Evolutionary conservation across 2,113 vertebrate genomes (phyloP).

Genomic region (Microcebus ravelobensis): DNA sequence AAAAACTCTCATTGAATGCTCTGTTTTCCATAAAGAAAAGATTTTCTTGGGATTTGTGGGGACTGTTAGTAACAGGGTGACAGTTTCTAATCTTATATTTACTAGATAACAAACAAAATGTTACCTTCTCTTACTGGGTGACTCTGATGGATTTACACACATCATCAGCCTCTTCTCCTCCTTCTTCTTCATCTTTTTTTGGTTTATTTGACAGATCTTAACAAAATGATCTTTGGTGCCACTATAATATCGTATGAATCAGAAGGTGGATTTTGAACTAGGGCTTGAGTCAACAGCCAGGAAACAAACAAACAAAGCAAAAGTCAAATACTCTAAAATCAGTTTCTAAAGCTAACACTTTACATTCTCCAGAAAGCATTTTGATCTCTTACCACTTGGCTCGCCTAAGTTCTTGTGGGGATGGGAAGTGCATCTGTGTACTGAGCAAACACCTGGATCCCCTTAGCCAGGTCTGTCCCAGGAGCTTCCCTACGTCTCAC

Average conservation of each 20-base stretch:
- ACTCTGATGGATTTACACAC: neutral
- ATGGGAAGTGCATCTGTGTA: neutral
- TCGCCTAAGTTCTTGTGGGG: neutral
- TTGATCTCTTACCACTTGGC: neutral
- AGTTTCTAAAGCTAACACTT: neutral
- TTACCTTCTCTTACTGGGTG: neutral
- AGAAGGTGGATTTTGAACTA: slow-evolving; percentile 38
- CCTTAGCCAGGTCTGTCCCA: neutral
- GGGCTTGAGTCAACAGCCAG: neutral
- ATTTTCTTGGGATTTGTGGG: neutral
- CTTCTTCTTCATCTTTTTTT: neutral
- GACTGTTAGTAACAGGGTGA: neutral
- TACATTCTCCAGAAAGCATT: neutral
- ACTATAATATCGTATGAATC: neutral
- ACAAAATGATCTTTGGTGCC: neutral
- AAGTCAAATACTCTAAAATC: neutral
- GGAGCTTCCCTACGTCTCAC: no score
- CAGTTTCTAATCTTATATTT: neutral
- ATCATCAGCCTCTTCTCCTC: neutral
- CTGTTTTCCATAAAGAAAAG: neutral
- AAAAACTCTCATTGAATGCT: neutral
- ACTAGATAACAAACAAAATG: neutral
- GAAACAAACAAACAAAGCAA: no score
- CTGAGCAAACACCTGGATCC: neutral
- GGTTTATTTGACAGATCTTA: neutral